Conservation (phyloP, 2,113 vertebrate genomes). For the Corynorhinus townsendii region DNA sequence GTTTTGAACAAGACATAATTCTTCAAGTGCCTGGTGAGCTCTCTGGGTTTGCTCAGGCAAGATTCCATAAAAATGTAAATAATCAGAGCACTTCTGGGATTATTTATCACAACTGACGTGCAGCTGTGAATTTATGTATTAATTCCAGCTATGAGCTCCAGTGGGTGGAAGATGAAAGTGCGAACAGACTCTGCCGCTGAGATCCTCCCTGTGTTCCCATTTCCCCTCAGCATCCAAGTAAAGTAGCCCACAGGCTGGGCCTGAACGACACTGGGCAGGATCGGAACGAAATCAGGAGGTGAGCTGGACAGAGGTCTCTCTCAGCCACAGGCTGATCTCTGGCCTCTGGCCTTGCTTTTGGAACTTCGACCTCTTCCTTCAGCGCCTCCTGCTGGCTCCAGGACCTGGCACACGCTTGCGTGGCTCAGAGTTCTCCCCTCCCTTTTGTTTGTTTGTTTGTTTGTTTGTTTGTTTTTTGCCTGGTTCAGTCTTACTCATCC, state of each 20-base stretch:
- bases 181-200: constrained; percentile 59
- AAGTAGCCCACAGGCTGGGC: not conserved
- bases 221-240: constrained; percentile 13
- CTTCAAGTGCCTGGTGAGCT: constrained; percentile 77
- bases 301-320: not conserved
- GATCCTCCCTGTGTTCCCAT: not conserved
- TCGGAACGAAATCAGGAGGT: not conserved
- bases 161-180: constrained; percentile 68
- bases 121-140: constrained; percentile 82
- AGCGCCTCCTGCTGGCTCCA: not conserved
- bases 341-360: too few relatives aligned
- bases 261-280: not conserved
- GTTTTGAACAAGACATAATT: constrained; percentile 79
- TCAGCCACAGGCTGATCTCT: not conserved
- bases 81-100: constrained; percentile 81
- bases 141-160: constrained; percentile 80
- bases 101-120: constrained; percentile 80
- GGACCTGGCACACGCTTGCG: not conserved
- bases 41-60: constrained; percentile 80
- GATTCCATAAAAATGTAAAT: constrained; percentile 87
- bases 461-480: too few relatives aligned
- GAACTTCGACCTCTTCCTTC: not conserved
- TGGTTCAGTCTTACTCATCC: not conserved
- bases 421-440: not conserved
- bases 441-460: too few relatives aligned